Evolutionary conservation across 1,140 invertebrate species (phyloP).

Genomic region (Araneus ventricosus): DNA sequence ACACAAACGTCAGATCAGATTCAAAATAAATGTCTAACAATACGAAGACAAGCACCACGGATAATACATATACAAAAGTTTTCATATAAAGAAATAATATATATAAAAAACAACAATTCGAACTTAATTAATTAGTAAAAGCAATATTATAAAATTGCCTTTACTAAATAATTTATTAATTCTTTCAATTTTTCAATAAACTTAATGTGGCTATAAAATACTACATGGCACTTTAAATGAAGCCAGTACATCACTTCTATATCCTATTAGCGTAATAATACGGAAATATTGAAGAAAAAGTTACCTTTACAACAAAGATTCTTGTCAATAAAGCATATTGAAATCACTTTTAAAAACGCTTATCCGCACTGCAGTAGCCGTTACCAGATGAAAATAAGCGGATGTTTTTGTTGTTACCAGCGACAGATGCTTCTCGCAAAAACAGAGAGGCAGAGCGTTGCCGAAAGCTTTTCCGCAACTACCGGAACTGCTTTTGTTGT

Average conservation of each 20-base stretch:
- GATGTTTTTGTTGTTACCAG: constrained; percentile 17
- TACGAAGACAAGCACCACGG: too few relatives aligned
- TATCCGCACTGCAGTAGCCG: constrained; percentile 35
- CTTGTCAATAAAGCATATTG: neutral
- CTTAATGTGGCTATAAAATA: neutral
- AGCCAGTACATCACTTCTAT: neutral
- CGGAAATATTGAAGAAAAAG: neutral
- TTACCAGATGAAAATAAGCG: constrained; percentile 20
- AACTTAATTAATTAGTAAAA: neutral
- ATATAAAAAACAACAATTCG: neutral
- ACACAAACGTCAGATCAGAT: too few relatives aligned
- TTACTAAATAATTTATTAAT: neutral
- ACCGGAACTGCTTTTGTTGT: constrained; percentile 31
- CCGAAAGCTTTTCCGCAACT: constrained; percentile 5
- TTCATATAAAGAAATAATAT: neutral
- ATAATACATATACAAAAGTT: neutral
- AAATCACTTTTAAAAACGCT: neutral
- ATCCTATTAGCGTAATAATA: neutral
- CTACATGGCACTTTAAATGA: neutral
- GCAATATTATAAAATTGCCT: too few relatives aligned
- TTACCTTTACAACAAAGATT: neutral
- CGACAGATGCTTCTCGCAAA: neutral
- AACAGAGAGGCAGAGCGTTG: neutral
- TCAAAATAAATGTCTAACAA: too few relatives aligned
- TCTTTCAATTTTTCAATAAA: neutral